Evolutionary conservation across 2,113 vertebrate species (phyloP), one percentile per base, ranked within the genome.

Genomic region (Grus americana): DNA sequence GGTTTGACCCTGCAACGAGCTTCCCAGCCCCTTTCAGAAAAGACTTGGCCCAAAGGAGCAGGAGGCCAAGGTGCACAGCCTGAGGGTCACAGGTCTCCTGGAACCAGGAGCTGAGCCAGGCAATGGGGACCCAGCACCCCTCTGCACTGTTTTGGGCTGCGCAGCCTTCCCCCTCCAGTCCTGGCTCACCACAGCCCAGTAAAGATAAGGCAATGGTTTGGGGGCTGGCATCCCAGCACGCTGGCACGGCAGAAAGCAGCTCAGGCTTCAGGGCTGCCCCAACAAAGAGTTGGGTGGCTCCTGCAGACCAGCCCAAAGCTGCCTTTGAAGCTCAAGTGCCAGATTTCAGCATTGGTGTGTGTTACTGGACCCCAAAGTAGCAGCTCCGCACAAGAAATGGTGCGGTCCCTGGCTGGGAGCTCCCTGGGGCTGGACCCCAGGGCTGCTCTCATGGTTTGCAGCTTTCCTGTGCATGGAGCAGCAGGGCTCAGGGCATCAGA

Each of bases 401-500:
- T n/a, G 65, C 44, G 79, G 47, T 11, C 8, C 7, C 13, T 0
- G 1, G 9, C 0, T 72, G n/a, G 55, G 52, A 78, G 12, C 52
- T 63, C 50, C 29, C 30, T 6, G 21, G 42, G 17, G 12, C 57
- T 70, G 18, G 6, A 15, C 14, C 70, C 23, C 3, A 5, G 29
- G 15, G 34, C 73, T 68, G 38, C 63, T 47, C 5, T 47, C 29
- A 1, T 9, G 34, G 15, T 65, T 49, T 81, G 59, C 40, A 71
- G 55, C 65, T 27, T 65, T 52, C 14, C 15, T 0, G 0, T 12
- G 63, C 27, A 9, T 0, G 0, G 9, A 80, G 57, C 47, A 68
- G 46, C 44, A 62, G n/a, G 86, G 46, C 44, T 34, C 50, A 55
- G 17, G 42, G 26, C 32, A 50, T 47, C 30, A 75, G 78, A n/a